Evolutionary conservation across 2,797 vertebrate species (phyloP).

Genomic region (Poecile montanus): DNA sequence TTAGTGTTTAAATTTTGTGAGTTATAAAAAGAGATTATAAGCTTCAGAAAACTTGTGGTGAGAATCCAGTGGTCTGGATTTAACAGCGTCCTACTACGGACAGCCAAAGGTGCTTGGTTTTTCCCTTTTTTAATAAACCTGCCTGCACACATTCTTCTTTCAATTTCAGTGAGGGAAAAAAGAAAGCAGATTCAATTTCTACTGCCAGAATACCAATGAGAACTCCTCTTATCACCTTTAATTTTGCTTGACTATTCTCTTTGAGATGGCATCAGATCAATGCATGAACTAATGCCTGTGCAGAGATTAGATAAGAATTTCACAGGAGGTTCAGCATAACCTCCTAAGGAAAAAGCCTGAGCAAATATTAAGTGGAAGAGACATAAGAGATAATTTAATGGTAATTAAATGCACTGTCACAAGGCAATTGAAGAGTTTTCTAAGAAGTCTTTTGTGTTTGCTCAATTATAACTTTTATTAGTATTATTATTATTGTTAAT

Average conservation of each 20-base stretch:
- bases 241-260: slow-evolving; percentile 15
- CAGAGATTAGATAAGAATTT: slow-evolving; percentile 14
- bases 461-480: slow-evolving; percentile 12
- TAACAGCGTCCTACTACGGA: background rate
- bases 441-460: slow-evolving; percentile 44
- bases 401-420: slow-evolving; percentile 32
- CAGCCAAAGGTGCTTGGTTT: background rate
- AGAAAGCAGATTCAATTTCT: background rate
- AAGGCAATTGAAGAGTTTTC: slow-evolving; percentile 4
- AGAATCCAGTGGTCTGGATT: background rate
- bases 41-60: background rate
- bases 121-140: background rate
- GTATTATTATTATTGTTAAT: slow-evolving; percentile 17
- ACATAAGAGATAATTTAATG: slow-evolving; percentile 36
- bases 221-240: slow-evolving; percentile 13
- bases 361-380: slow-evolving; percentile 30
- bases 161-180: background rate
- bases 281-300: background rate
- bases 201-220: slow-evolving; percentile 11
- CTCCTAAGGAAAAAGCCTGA: slow-evolving; percentile 4
- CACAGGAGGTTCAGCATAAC: background rate
- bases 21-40: background rate
- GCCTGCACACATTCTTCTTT: background rate
- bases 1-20: background rate
- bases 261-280: slow-evolving; percentile 29